Evolutionary conservation across 2,113 vertebrate species (phyloP).

Genomic region (Equus przewalskii): DNA sequence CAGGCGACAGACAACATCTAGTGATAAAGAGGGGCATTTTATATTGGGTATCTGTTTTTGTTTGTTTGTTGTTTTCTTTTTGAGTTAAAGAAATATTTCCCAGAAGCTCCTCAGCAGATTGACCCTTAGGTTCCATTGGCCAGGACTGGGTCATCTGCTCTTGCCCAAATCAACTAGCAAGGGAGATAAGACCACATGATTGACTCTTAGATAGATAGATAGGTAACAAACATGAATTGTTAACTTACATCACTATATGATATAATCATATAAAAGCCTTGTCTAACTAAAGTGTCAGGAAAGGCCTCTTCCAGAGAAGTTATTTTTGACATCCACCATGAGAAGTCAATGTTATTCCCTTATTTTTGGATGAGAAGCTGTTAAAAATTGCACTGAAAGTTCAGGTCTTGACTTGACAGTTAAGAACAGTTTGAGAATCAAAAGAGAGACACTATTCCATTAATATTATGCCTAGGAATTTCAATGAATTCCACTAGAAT

Average conservation of each 20-base stretch:
- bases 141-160: neutral
- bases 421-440: conserved; percentile 31
- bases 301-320: neutral
- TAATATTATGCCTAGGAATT: neutral
- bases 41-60: neutral
- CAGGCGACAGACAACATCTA: neutral
- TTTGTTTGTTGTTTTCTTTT: neutral
- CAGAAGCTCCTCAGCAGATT: neutral
- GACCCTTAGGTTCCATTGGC: neutral
- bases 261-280: conserved; percentile 84
- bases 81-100: neutral
- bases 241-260: conserved; percentile 84
- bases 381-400: neutral
- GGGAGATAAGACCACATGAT: neutral
- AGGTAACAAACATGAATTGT: conserved; percentile 82
- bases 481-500: conserved; percentile 10
- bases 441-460: neutral
- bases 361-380: neutral
- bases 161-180: neutral
- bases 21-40: neutral
- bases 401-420: neutral
- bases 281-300: conserved; percentile 48
- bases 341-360: neutral
- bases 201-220: neutral
- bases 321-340: neutral